Evolutionary conservation across 2,888 invertebrate species (phyloP).

Genomic region (Ectemnius lituratus): DNA sequence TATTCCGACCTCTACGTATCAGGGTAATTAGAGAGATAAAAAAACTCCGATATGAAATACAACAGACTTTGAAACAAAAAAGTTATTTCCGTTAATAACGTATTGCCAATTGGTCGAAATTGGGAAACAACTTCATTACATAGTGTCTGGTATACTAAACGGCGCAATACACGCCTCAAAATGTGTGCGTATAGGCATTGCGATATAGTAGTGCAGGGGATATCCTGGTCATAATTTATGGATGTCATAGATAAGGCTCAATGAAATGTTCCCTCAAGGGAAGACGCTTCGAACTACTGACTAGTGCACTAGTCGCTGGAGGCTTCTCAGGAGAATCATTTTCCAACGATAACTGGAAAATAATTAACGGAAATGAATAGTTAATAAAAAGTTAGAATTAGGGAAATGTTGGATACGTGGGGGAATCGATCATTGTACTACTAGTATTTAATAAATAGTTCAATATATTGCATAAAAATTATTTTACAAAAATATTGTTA

Average conservation of each 20-base stretch:
- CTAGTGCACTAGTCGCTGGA: too few species aligned
- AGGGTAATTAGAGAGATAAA: background rate
- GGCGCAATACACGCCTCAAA: background rate
- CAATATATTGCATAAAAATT: too few species aligned
- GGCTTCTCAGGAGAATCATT: too few species aligned
- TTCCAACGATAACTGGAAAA: too few species aligned
- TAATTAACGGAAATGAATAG: too few species aligned
- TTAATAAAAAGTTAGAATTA: too few species aligned
- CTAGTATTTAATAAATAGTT: too few species aligned
- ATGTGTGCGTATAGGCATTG: background rate
- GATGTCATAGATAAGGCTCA: background rate
- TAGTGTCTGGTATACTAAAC: too few species aligned
- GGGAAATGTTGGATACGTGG: too few species aligned
- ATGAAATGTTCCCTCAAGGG: conserved; percentile 2
- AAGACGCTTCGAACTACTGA: background rate
- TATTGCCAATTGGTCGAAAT: background rate
- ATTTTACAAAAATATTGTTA: background rate
- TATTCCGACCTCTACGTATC: background rate
- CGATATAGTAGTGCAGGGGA: background rate
- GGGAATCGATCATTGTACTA: too few species aligned
- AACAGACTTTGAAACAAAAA: background rate
- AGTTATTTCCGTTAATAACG: background rate
- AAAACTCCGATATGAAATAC: background rate
- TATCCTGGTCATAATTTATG: background rate
- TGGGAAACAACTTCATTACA: background rate